Conservation (phyloP, 2,797 vertebrate genomes). For the Acestrorhynchus altus region DNA sequence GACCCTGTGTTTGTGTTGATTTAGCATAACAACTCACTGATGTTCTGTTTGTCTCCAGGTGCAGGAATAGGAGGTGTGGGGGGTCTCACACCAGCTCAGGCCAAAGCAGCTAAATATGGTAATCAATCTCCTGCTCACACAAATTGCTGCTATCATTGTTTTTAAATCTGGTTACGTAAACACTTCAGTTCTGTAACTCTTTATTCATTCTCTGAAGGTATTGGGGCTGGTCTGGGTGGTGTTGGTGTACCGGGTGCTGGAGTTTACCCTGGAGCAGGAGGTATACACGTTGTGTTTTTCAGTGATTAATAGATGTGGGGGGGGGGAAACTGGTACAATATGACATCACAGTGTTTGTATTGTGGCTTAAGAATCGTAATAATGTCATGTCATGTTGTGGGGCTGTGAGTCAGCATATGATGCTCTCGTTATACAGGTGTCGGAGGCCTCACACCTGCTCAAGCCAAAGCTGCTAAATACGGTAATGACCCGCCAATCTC, state of each 20-base stretch:
- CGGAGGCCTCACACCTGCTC: conserved; percentile 47
- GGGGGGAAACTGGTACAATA: too few species aligned
- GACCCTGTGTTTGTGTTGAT: background rate
- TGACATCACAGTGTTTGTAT: too few species aligned
- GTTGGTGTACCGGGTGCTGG: conserved; percentile 30
- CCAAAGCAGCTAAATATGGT: conserved; percentile 60
- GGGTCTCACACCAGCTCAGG: conserved; percentile 52
- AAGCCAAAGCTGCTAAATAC: conserved; percentile 76
- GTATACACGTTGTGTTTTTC: background rate
- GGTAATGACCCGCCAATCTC: conserved; percentile 51
- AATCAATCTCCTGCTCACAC: background rate
- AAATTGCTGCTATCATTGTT: background rate
- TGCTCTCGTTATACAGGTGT: conserved; percentile 26
- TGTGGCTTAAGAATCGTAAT: too few species aligned
- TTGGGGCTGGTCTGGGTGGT: conserved; percentile 6
- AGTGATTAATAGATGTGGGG: too few species aligned
- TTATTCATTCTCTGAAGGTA: background rate
- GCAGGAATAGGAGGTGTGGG: conserved; percentile 4
- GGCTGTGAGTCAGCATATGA: background rate
- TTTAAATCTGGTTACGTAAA: background rate
- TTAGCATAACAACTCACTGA: background rate
- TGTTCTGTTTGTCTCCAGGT: background rate
- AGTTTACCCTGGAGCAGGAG: conserved; percentile 13
- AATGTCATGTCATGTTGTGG: too few species aligned
- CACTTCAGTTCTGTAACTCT: background rate